Base-by-base conservation (phyloP, 2,113 vertebrate genomes). In the Monopterus albus region DNA sequence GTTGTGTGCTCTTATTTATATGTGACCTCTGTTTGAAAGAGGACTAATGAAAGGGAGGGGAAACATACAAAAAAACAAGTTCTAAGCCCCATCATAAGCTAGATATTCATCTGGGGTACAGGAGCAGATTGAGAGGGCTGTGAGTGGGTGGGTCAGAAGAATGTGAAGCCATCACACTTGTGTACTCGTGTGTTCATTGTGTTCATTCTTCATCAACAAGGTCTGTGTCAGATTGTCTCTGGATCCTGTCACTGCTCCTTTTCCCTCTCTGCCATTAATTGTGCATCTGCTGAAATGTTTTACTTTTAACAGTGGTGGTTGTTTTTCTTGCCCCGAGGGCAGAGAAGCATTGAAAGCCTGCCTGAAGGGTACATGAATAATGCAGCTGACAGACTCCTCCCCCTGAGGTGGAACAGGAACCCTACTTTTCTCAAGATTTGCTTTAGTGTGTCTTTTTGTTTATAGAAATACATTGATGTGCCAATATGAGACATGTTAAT, bases 271-370 rank as follows among this genome's bases (percentile, higher is more conserved):
- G 90, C 92, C 96, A 97, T 97, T 96, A 97, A 96, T 96, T 96
- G 96, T 97, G 95, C 95, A 97, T 98, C 96, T 96, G 95, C 94
- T 94, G 94, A 96, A 96, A 97, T 97, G 95, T 96, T 97, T 96
- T 96, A 96, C 96, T 97, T 96, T 97, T 98, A 97, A 96, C 95
- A 95, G 95, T 95, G 95, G 95, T 96, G 95, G 94, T 97, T 97
- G 95, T 96, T 96, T 97, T 95, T 96, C 95, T 92, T 94, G 95
- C 93, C 96, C 96, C 94, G 94, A 87, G 89, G 91, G 96, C 96
- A 96, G 95, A 95, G 95, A 94, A 96, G 96, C 95, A 96, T 97
- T 97, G 96, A 97, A 97, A 97, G 96, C 95, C 94, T 97, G 95
- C 96, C 96, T 95, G 92, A 92, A 96, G 95, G 96, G 96, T 94